Evolutionary conservation across 2,113 vertebrate species (phyloP).

Genomic region (Myxocyprinus asiaticus): DNA sequence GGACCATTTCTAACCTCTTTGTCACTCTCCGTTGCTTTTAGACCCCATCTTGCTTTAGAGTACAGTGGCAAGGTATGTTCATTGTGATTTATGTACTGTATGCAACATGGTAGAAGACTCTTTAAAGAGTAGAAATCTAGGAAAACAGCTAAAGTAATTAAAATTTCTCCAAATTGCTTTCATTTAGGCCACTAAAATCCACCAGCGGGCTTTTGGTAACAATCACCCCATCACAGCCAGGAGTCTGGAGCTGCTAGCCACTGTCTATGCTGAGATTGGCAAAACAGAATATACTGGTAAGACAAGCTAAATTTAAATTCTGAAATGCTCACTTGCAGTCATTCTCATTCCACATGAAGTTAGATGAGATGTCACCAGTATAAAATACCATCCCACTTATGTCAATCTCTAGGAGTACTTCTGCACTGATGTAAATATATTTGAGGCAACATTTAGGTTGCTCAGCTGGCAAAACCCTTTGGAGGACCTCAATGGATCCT

Average conservation of each 20-base stretch:
- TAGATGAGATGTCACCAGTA: too few relatives aligned
- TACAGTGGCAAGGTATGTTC: constrained; percentile 76
- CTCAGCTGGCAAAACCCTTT: too few relatives aligned
- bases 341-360: too few relatives aligned
- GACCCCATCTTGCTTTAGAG: constrained; percentile 78
- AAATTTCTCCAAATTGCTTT: background rate
- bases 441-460: too few relatives aligned
- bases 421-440: too few relatives aligned
- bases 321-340: too few relatives aligned
- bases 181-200: constrained; percentile 78
- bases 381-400: too few relatives aligned
- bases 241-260: constrained; percentile 79
- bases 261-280: constrained; percentile 77
- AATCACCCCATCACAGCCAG: constrained; percentile 75
- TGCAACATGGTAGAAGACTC: too few relatives aligned
- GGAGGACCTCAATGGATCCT: too few relatives aligned
- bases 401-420: too few relatives aligned
- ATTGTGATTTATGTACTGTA: constrained; percentile 27
- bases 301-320: background rate
- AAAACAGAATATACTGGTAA: constrained; percentile 82
- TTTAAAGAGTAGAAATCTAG: background rate
- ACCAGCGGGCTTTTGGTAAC: constrained; percentile 75
- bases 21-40: constrained; percentile 59
- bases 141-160: too few relatives aligned
- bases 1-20: background rate